A percentile compares a stretch with the other conserved stretches of the same genome.
Conservation (phyloP, 37 sponge, comb jelly and placozoan species). For the Theonella swinhoei region DNA sequence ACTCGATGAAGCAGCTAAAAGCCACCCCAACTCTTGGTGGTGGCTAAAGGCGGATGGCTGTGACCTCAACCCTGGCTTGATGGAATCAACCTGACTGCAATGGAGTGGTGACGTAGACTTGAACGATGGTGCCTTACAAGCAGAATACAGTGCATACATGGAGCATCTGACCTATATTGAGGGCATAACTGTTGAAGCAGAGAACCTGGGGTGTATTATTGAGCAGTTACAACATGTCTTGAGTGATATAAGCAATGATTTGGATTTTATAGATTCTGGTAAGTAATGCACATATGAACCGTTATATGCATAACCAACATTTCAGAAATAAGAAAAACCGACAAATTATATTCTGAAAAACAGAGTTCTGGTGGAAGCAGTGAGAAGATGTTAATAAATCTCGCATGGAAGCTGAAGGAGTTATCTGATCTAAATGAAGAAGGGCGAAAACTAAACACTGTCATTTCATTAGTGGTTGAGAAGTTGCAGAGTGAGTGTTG, state of each 20-base stretch:
- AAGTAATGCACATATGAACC: too few relatives aligned
- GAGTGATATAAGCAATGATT: too few relatives aligned
- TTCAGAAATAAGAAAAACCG: constrained; percentile 10
- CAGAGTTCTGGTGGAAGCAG: background rate
- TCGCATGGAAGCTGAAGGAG: constrained; percentile 33
- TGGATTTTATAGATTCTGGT: too few relatives aligned
- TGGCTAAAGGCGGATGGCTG: constrained; percentile 41
- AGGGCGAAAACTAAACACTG: constrained; percentile 3
- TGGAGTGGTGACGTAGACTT: constrained; percentile 48
- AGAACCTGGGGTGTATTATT: too few relatives aligned
- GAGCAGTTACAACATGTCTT: too few relatives aligned
- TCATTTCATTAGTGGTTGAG: background rate
- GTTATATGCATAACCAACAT: too few relatives aligned
- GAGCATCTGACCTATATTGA: background rate
- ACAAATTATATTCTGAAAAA: constrained; percentile 18
- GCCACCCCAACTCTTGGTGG: background rate
- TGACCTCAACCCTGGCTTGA: constrained; percentile 18
- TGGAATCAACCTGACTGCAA: constrained; percentile 5
- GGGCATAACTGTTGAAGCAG: background rate
- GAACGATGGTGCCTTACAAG: constrained; percentile 20
- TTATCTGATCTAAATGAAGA: constrained; percentile 1
- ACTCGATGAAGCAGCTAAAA: background rate
- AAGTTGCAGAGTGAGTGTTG: too few relatives aligned
- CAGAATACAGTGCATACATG: background rate
- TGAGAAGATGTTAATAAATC: constrained; percentile 23